Evolutionary conservation across 2,113 vertebrate species (phyloP).

Genomic region (Tamias sibiricus): DNA sequence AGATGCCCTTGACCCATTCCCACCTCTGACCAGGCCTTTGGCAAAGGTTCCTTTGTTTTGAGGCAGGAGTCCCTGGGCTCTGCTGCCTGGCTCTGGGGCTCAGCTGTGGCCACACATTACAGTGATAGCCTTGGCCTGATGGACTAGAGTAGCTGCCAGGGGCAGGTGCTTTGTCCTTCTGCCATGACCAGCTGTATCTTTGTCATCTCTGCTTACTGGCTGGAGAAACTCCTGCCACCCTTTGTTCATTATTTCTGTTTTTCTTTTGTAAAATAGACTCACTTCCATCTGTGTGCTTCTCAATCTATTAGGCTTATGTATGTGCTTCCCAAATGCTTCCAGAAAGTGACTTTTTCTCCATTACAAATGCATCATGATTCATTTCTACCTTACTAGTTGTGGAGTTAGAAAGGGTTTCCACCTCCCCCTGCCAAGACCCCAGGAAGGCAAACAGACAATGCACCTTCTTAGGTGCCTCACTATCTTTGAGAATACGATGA

Average conservation of each 20-base stretch:
- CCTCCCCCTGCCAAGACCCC: background rate
- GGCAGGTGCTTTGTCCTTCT: background rate
- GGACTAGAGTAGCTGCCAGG: background rate
- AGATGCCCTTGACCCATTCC: background rate
- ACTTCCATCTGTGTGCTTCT: background rate
- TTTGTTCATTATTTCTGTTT: background rate
- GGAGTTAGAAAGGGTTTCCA: background rate
- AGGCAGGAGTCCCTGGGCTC: background rate
- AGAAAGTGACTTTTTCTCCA: background rate
- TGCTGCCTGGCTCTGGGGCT: background rate
- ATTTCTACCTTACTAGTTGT: background rate
- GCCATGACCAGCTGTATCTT: background rate
- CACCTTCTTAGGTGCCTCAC: background rate
- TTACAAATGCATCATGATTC: background rate
- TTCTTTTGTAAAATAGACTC: background rate
- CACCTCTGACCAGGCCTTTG: background rate
- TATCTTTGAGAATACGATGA: background rate
- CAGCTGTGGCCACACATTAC: background rate
- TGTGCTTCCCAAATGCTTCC: conserved; percentile 23
- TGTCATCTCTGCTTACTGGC: background rate
- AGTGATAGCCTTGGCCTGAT: conserved; percentile 22
- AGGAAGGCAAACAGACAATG: background rate
- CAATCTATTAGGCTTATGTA: background rate
- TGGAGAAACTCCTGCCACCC: background rate
- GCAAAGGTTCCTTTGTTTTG: background rate